Evolutionary conservation across 2,113 vertebrate genomes (phyloP), one percentile per base, ranked within the genome.

Genomic region (Channa maculata): DNA sequence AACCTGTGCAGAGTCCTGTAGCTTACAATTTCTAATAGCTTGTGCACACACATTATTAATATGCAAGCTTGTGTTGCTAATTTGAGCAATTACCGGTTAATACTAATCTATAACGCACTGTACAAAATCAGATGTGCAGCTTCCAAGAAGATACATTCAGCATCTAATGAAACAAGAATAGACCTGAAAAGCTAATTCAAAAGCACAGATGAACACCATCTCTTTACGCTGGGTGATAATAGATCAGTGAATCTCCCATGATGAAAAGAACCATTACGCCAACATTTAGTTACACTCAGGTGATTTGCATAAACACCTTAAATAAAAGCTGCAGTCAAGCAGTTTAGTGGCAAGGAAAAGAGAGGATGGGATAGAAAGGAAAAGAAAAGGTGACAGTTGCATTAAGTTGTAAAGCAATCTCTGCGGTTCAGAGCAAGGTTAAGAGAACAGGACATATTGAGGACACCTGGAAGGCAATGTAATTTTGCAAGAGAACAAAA

Each of bases 401-500:
- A 79, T 78, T 63, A 71, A 67, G 55, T 77, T 75, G 67, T 78
- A 77, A 88, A 78, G 81, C 79, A 52, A 78, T 85, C 67, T 64
- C 65, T 49, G 68, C 63, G 71, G 89, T 86, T 91, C 80, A 73
- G 33, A 57, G 66, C 14, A 14, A 82, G 81, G 88, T 82, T 77
- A 84, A 65, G 53, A 70, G 79, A 82, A 82, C 9, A n/a, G 55
- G 65, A 82, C 75, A 68, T 62, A 66, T 39, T 39, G 51, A 82
- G 81, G 84, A 79, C 63, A 39, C 86, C 83, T 89, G 78, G 71
- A 86, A 80, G 77, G 64, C 67, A 82, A 65, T 67, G 68, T 71
- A 83, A 88, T 68, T 82, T 69, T 85, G 79, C 51, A 15, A 57
- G 57, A 61, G 82, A 79, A 88, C 65, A 78, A 64, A 83, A 73